Evolutionary conservation across 2,888 invertebrate species (phyloP).

Genomic region (Omphaloscelis lunosa): DNA sequence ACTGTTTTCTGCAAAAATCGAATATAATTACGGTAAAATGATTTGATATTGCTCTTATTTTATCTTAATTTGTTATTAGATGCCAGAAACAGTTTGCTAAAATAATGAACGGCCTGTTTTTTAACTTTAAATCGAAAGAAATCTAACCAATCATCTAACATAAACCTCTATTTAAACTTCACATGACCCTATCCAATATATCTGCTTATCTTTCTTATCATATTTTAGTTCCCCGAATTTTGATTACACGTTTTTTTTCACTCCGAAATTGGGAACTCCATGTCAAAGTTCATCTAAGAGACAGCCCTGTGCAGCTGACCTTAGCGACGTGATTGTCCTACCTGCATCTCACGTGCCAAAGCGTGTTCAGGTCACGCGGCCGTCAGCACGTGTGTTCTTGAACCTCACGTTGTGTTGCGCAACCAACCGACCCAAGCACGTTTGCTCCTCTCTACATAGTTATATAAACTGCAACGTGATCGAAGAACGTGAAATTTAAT

Average conservation of each 20-base stretch:
- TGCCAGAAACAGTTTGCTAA: not conserved
- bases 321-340: slow-evolving; percentile 75
- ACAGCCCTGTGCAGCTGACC: slow-evolving; percentile 70
- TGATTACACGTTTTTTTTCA: slow-evolving; percentile 20
- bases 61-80: not conserved
- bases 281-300: slow-evolving; percentile 59
- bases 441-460: slow-evolving; percentile 83
- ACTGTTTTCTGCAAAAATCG: slow-evolving; percentile 1
- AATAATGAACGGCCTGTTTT: not conserved
- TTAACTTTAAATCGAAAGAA: slow-evolving; percentile 24
- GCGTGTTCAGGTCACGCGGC: slow-evolving; percentile 83
- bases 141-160: slow-evolving; percentile 23
- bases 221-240: slow-evolving; percentile 52
- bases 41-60: slow-evolving; percentile 1
- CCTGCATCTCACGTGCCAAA: slow-evolving; percentile 78
- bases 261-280: not conserved
- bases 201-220: slow-evolving; percentile 38
- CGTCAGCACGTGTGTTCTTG: slow-evolving; percentile 84
- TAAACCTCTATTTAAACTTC: slow-evolving; percentile 28
- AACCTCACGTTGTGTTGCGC: slow-evolving; percentile 89
- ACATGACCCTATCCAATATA: slow-evolving; percentile 31
- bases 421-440: slow-evolving; percentile 80
- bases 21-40: slow-evolving; percentile 9
- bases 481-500: slow-evolving; percentile 83
- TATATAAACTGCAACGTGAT: slow-evolving; percentile 89